Percentiles rank a stretch among this genome's conserved stretches.
Evolutionary conservation across 2,888 invertebrate genomes (phyloP).

Genomic region (Andrena camellia): DNA sequence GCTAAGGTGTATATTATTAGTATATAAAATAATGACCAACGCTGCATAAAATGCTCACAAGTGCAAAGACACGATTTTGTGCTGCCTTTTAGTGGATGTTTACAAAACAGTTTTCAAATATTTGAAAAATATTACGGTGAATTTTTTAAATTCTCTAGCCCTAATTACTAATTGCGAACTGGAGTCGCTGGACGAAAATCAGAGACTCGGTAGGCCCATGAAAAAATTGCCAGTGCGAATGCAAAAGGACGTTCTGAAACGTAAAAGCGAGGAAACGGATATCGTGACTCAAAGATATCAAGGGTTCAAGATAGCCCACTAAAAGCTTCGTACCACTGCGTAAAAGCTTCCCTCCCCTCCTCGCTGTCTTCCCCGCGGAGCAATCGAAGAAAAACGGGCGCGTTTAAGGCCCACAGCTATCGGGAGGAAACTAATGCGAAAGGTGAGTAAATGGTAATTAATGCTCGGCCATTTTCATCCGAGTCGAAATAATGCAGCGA

Average conservation of each 20-base stretch:
- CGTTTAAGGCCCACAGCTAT: conserved; percentile 31
- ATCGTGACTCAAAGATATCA: conserved; percentile 27
- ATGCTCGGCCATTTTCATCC: conserved; percentile 35
- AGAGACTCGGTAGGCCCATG: not conserved
- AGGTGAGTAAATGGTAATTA: conserved; percentile 59
- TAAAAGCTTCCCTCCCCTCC: conserved; percentile 8
- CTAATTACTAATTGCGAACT: not conserved
- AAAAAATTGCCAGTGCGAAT: conserved; percentile 7
- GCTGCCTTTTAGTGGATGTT: not conserved
- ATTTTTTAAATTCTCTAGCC: not conserved
- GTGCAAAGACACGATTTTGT: too few relatives aligned
- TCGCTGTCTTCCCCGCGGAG: not conserved
- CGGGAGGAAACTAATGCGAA: conserved; percentile 55
- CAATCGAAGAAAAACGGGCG: conserved; percentile 14
- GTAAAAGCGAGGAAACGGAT: conserved; percentile 15
- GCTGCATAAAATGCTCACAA: too few relatives aligned
- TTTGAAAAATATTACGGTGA: too few relatives aligned
- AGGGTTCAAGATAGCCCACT: conserved; percentile 32
- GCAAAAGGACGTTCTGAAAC: not conserved
- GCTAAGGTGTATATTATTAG: too few relatives aligned
- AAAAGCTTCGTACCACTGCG: conserved; percentile 48
- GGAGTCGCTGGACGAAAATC: not conserved
- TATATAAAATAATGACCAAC: too few relatives aligned
- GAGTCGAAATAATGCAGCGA: conserved; percentile 33
- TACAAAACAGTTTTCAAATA: not conserved